Evolutionary conservation across 2,797 vertebrate genomes (phyloP).

Genomic region (Balearica regulorum): DNA sequence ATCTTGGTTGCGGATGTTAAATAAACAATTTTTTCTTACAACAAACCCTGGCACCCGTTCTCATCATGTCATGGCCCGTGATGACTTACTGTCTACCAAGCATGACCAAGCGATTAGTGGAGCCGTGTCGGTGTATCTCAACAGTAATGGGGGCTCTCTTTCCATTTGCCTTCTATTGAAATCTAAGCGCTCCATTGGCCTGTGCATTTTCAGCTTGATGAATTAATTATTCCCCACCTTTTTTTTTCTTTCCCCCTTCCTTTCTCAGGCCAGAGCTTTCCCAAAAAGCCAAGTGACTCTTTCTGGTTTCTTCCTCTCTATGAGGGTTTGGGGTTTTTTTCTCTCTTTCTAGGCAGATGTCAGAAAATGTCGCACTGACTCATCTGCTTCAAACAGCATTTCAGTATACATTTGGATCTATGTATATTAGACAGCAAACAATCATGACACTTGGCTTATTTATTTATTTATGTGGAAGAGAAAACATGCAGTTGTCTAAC

Average conservation of each 20-base stretch:
- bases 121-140: constrained; percentile 68
- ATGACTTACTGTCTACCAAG: constrained; percentile 77
- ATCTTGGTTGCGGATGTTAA: constrained; percentile 65
- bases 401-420: constrained; percentile 33
- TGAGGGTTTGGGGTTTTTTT: background rate
- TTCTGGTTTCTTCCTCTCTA: background rate
- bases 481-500: constrained; percentile 62
- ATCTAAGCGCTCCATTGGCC: constrained; percentile 77
- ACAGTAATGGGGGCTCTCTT: constrained; percentile 77
- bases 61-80: constrained; percentile 74
- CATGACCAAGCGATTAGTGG: constrained; percentile 81
- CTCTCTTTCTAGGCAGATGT: background rate
- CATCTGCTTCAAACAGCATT: constrained; percentile 74
- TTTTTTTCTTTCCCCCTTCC: background rate
- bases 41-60: constrained; percentile 73
- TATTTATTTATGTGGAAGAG: constrained; percentile 55
- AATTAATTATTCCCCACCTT: constrained; percentile 78
- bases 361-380: constrained; percentile 77
- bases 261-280: constrained; percentile 47
- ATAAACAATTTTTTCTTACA: constrained; percentile 78
- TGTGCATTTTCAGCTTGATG: constrained; percentile 79
- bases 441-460: constrained; percentile 21
- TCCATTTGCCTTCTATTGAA: constrained; percentile 78
- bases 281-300: constrained; percentile 35
- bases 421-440: constrained; percentile 25